Percentiles rank a stretch among this genome's conserved stretches.
phyloP scores from a whole-genome alignment of 1,140 invertebrate genomes.

The Atta cephalotes region DNA sequence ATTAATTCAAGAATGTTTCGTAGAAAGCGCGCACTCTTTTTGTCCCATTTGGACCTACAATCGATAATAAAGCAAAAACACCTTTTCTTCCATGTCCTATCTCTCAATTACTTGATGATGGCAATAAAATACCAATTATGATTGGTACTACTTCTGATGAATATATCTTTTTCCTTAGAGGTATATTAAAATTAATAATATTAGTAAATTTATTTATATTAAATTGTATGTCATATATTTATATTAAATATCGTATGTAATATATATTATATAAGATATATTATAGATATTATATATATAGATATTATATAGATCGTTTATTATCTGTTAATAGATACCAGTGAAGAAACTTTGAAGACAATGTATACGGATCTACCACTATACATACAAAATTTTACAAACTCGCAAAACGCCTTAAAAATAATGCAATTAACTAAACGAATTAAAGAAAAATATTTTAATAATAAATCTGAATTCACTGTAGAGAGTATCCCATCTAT shows the following conservation, averaged over 20 bases:
- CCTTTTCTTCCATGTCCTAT: conserved; percentile 62
- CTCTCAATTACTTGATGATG: neutral
- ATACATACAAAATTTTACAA: neutral
- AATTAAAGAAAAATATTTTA: neutral
- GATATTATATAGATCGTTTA: neutral
- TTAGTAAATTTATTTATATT: too few species aligned
- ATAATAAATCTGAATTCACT: too few species aligned
- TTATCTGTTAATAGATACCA: conserved; percentile 34
- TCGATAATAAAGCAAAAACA: conserved; percentile 37
- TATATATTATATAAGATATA: too few species aligned
- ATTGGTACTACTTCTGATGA: too few species aligned
- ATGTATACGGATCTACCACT: neutral
- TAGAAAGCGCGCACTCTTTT: neutral
- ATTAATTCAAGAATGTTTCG: neutral
- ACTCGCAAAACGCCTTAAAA: neutral
- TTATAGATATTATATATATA: too few species aligned
- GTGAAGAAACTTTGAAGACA: conserved; percentile 8
- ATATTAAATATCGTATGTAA: too few species aligned
- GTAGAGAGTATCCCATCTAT: too few species aligned
- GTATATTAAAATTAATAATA: too few species aligned
- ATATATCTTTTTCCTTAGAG: too few species aligned
- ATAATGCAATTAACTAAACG: conserved; percentile 20
- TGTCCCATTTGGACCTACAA: conserved; percentile 24
- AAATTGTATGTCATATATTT: too few species aligned
- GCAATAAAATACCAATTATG: too few species aligned